Evolutionary conservation across 2,888 invertebrate genomes (phyloP), one percentile per base, ranked within the genome.

Genomic region (Unio delphinus): DNA sequence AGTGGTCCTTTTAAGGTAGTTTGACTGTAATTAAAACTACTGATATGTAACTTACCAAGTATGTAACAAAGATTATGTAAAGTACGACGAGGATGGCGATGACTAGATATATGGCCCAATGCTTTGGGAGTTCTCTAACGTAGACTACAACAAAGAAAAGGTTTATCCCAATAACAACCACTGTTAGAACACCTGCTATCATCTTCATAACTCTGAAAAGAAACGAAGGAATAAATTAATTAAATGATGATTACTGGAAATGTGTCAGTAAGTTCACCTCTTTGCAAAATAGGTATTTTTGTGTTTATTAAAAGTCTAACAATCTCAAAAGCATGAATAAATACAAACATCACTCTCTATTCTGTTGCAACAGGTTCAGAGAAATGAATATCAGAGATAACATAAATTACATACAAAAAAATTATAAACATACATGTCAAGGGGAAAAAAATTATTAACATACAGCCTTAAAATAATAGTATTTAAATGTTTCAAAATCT

Each of bases 101-200:
- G 28, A 81, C 83, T 0, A 91, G 72, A 69, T 90, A 90, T 1
- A 91, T 83, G n/a, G 88, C 89, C 91, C 92, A 91, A 70, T 87
- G 83, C 8, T 80, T 55, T 5, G 84, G 82, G n/a, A 86, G 61
- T 17, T 79, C 60, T 30, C 75, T 65, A 1, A 94, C 92, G 76
- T 93, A 93, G 67, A 92, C 92, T 26, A 92, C 90, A 18, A 95
- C 94, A 88, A 95, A 95, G 88, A 93, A 95, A 73, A 95, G 91
- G 89, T 96, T 96, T 81, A 96, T 95, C 7, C 89, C 91, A 83
- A 96, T 94, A 7, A 96, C 94, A 59, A 94, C 87, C 11, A 93
- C 85, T 18, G 95, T 94, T 55, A 96, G 90, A 5, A 93, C 67
- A 30, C 94, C 92, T 0, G 95, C 92, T 55, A 94, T 90, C 30